Conservation (phyloP, 2,113 vertebrate genomes). For the Neomonachus schauinslandi region DNA sequence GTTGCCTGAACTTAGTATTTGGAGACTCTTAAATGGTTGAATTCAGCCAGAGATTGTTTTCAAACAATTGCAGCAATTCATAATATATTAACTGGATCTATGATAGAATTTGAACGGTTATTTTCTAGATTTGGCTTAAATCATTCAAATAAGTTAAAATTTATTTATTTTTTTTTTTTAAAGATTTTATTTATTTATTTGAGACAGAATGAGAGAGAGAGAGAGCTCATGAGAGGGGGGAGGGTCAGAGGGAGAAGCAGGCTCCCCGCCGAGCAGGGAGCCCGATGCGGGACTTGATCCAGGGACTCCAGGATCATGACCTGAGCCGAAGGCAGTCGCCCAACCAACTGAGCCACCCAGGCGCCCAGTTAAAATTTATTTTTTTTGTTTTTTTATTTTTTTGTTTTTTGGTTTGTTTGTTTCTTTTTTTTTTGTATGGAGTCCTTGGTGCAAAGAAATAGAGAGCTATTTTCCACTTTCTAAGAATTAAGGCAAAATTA, state of each 20-base stretch:
- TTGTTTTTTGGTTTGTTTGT: not conserved
- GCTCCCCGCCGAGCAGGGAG: too few relatives aligned
- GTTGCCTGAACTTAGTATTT: not conserved
- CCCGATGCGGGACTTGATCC: too few relatives aligned
- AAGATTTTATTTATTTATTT: too few relatives aligned
- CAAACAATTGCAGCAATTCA: not conserved
- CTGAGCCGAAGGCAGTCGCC: too few relatives aligned
- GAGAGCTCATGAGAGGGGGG: too few relatives aligned
- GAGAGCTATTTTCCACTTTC: not conserved
- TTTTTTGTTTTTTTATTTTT: not conserved
- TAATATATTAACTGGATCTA: not conserved
- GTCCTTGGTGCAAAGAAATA: not conserved
- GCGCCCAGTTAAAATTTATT: not conserved
- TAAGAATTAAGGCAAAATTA: constrained; percentile 37
- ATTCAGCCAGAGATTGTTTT: constrained; percentile 4
- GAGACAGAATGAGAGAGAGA: too few relatives aligned
- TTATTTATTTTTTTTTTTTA: not conserved
- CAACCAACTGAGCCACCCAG: too few relatives aligned
- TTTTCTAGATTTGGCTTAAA: constrained; percentile 21
- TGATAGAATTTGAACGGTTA: not conserved
- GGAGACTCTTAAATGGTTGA: not conserved
- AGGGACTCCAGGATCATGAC: too few relatives aligned
- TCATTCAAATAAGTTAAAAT: constrained; percentile 7
- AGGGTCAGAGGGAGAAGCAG: too few relatives aligned
- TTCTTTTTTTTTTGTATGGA: not conserved